These are phyloP conservation scores for Nautilus pompilius DNA, from an alignment of 1,140 invertebrate species.

Conservation along the genomic window DNA sequence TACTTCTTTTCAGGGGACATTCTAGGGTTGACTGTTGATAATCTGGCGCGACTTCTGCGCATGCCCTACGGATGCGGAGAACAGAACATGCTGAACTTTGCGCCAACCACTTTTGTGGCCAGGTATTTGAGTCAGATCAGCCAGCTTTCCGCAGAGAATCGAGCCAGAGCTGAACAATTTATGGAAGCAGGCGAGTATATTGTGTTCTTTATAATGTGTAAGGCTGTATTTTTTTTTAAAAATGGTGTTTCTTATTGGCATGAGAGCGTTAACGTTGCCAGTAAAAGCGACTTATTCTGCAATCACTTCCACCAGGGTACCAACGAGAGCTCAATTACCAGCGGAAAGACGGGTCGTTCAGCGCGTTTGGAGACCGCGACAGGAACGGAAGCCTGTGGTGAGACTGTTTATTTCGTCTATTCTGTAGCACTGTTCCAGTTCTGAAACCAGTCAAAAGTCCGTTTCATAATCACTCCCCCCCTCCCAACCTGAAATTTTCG, in stretches of 20 bases:
- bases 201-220: no score
- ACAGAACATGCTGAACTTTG: constrained; percentile 88
- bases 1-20: constrained; percentile 29
- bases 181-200: no score
- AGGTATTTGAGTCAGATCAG: constrained; percentile 69
- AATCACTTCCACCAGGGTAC: no score
- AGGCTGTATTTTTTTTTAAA: no score
- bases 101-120: constrained; percentile 81
- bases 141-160: constrained; percentile 64
- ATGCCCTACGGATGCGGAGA: constrained; percentile 88
- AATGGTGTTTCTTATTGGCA: no score
- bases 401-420: constrained; percentile 8
- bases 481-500: neutral
- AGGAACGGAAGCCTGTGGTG: constrained; percentile 84
- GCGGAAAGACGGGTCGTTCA: constrained; percentile 87
- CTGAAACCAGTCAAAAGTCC: neutral
- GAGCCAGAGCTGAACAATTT: no score
- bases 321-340: constrained; percentile 89
- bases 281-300: no score
- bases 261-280: no score
- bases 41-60: constrained; percentile 63
- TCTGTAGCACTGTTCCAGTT: neutral
- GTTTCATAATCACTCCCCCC: neutral
- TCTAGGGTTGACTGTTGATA: constrained; percentile 30
- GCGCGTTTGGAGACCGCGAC: constrained; percentile 82